Base-by-base conservation (phyloP, 2,888 invertebrate species). In the Litoditis marina region DNA sequence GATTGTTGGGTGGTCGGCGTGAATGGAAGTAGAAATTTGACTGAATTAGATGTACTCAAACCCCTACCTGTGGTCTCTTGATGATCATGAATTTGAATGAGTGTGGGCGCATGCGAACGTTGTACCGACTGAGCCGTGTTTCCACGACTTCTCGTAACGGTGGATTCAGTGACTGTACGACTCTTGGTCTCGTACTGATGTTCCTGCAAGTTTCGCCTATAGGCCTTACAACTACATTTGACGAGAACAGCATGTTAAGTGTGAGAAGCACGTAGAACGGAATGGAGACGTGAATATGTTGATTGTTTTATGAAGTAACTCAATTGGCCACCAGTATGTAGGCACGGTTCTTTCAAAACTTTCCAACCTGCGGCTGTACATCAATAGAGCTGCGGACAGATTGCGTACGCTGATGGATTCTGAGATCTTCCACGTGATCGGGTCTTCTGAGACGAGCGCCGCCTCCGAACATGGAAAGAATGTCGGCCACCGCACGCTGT, bases 371-470 rank as follows among this genome's bases (percentile, higher is more conserved):
- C n/a, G n/a, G n/a, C n/a, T n/a, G n/a, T n/a, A n/a, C n/a, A n/a
- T n/a, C 54, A 39, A 28, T 53, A 53, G 58, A 46, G 54, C 42
- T 49, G 31, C 22, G 59, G 42, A 59, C 59, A 36, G 59, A 59
- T 16, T 30, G 49, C 4, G 47, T 19, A 36, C 57, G 57, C 19
- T 49, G 46, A 44, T 55, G 44, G 44, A 55, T 42, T 28, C 28
- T 42, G 30, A 57, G 46, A 16, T 50, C 51, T n/a, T 59, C 59
- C 13, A 50, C 42, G 39, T 59, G 59, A 27, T 59, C 59, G 31
- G 59, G 59, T 30, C 52, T 39, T 27, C 59, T 50, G 19, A 59
- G 51, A n/a, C 44, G 50, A 25, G 52, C 39, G 27, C 59, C 59
- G n/a, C 59, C 59, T 39, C 59, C 59, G 50, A 36, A 59, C 22